Conservation (phyloP, 1,140 invertebrate genomes). For the Drosophila sechellia region DNA sequence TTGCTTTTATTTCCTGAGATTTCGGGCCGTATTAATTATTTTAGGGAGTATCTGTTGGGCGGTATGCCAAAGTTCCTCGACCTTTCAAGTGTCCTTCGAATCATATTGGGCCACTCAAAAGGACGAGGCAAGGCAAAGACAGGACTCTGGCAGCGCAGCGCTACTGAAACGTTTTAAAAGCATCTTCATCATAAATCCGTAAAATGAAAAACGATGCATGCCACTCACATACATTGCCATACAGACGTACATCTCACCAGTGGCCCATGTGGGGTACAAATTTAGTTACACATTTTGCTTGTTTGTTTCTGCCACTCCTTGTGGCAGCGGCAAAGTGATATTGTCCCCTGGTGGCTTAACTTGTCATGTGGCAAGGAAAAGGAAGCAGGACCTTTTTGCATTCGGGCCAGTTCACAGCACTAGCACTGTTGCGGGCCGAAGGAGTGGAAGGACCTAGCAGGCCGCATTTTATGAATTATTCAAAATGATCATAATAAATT, state of each 20-base stretch:
- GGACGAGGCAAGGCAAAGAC: conserved; percentile 22
- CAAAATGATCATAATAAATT: conserved; percentile 73
- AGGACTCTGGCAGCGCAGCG: conserved; percentile 56
- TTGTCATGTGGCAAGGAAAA: conserved; percentile 58
- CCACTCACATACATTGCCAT: conserved; percentile 21
- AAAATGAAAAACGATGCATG: conserved; percentile 65
- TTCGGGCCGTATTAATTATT: no score
- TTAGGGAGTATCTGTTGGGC: conserved; percentile 1
- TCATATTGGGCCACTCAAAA: conserved; percentile 18
- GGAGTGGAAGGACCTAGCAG: conserved; percentile 6
- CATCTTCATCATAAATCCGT: conserved; percentile 77
- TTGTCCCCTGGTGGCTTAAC: conserved; percentile 76
- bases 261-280: conserved; percentile 51
- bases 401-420: conserved; percentile 26
- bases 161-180: conserved; percentile 71
- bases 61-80: no score
- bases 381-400: conserved; percentile 66
- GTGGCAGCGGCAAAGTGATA: conserved; percentile 68
- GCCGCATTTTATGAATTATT: conserved; percentile 64
- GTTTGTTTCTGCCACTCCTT: conserved; percentile 44
- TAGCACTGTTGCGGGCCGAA: conserved; percentile 38
- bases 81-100: conserved; percentile 8
- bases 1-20: no score
- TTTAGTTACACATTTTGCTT: conserved; percentile 68
- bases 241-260: neutral